Evolutionary conservation across 37 sponge, comb jelly and placozoan species (phyloP).

Genomic region (Crambe crambe): DNA sequence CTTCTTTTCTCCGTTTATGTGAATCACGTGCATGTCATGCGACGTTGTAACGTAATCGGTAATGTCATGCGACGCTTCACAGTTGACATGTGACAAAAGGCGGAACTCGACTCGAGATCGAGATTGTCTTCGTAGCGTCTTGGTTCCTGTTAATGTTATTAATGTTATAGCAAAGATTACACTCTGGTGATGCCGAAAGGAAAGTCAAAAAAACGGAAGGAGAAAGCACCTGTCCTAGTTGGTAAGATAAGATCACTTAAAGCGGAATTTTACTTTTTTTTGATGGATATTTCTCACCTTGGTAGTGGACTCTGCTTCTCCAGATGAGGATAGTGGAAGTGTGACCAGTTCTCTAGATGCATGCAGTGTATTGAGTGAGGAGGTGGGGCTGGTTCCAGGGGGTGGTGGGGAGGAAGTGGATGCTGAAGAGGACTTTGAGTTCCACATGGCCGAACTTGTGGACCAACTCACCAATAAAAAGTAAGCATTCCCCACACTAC

Average conservation of each 20-base stretch:
- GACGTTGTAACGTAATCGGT: neutral
- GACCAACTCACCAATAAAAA: conserved; percentile 68
- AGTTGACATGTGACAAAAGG: too few relatives aligned
- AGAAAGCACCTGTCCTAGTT: neutral
- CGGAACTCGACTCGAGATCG: too few relatives aligned
- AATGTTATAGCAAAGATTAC: neutral
- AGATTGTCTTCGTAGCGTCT: too few relatives aligned
- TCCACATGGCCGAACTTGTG: conserved; percentile 49
- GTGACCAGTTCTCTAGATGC: conserved; percentile 68
- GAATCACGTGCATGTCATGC: too few relatives aligned
- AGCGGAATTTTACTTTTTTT: neutral
- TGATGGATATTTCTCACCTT: neutral
- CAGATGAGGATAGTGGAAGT: conserved; percentile 71
- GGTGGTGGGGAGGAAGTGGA: conserved; percentile 38
- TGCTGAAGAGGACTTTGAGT: conserved; percentile 38
- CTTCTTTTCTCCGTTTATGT: too few relatives aligned
- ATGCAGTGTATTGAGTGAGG: conserved; percentile 52
- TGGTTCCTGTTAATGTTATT: too few relatives aligned
- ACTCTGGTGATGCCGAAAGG: conserved; percentile 3
- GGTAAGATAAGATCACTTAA: neutral
- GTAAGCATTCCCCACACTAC: conserved; percentile 31
- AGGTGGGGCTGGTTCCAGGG: conserved; percentile 3
- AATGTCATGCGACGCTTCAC: neutral
- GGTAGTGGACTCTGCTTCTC: conserved; percentile 20
- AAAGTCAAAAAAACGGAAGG: neutral